These are phyloP conservation scores for Capreolus pygargus DNA, from an alignment of 2,113 vertebrate species.

Conservation along the genomic window DNA sequence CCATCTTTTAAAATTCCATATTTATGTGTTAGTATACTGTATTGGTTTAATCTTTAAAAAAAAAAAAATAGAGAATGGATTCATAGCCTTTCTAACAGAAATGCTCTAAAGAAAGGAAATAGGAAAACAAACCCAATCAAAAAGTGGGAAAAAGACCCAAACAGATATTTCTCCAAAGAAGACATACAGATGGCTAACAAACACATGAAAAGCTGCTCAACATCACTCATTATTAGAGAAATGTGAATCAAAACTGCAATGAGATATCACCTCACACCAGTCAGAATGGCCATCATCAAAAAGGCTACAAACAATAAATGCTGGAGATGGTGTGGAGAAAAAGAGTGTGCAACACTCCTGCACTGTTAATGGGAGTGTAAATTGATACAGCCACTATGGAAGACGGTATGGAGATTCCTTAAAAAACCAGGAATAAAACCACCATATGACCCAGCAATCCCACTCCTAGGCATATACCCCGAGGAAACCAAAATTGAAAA, in stretches of 20 bases:
- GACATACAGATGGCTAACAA: background rate
- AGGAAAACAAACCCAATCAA: background rate
- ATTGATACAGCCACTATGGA: background rate
- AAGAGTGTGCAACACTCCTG: background rate
- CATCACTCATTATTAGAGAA: background rate
- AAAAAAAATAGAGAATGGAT: background rate
- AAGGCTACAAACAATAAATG: background rate
- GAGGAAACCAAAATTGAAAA: background rate
- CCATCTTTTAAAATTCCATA: too few relatives aligned
- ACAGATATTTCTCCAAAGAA: background rate
- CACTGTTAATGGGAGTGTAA: background rate
- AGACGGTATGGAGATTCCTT: background rate
- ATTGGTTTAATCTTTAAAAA: too few relatives aligned
- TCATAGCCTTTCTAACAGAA: background rate
- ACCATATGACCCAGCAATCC: background rate
- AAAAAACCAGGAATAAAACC: background rate
- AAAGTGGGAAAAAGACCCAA: background rate
- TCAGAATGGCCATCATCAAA: background rate
- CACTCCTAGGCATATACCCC: background rate
- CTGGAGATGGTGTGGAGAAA: background rate
- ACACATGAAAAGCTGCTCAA: background rate
- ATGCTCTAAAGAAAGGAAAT: background rate
- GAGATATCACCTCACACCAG: background rate
- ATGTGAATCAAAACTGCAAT: background rate
- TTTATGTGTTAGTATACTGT: too few relatives aligned